Conservation (phyloP, 2,797 vertebrate species). For the Ambastaia sidthimunki region DNA sequence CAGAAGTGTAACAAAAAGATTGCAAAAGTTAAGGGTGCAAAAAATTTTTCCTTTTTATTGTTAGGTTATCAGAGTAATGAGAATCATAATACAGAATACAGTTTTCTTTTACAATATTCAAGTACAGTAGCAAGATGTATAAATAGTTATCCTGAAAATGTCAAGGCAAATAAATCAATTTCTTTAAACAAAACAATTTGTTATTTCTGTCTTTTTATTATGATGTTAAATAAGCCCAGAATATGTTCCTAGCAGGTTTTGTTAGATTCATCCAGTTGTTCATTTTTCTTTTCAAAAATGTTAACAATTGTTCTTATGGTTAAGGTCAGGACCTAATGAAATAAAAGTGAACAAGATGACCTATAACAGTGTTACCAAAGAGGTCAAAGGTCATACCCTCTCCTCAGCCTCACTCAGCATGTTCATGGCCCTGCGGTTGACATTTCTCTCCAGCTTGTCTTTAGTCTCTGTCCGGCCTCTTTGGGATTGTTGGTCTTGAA, state of each 20-base stretch:
- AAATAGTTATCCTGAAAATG: no score
- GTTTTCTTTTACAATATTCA: no score
- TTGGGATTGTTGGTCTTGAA: constrained; percentile 87
- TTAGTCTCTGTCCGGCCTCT: constrained; percentile 87
- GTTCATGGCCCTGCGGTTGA: constrained; percentile 90
- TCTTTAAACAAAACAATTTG: not conserved
- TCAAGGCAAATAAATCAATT: no score
- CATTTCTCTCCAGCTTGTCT: constrained; percentile 82
- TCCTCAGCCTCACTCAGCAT: constrained; percentile 91
- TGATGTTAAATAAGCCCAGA: not conserved
- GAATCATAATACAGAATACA: not conserved
- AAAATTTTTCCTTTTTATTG: no score
- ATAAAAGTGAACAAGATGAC: no score
- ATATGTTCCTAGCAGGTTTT: not conserved
- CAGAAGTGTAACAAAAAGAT: not conserved
- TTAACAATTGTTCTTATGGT: not conserved
- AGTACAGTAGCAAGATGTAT: no score
- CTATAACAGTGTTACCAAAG: not conserved
- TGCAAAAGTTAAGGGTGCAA: not conserved
- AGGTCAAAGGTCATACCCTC: constrained; percentile 76
- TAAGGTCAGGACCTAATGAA: no score
- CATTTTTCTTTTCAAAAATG: not conserved
- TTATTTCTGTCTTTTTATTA: not conserved
- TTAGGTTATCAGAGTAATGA: no score
- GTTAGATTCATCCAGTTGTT: not conserved